These are phyloP conservation scores for Tribolium castaneum DNA, from an alignment of 1,140 invertebrate genomes.

Conservation along the genomic window DNA sequence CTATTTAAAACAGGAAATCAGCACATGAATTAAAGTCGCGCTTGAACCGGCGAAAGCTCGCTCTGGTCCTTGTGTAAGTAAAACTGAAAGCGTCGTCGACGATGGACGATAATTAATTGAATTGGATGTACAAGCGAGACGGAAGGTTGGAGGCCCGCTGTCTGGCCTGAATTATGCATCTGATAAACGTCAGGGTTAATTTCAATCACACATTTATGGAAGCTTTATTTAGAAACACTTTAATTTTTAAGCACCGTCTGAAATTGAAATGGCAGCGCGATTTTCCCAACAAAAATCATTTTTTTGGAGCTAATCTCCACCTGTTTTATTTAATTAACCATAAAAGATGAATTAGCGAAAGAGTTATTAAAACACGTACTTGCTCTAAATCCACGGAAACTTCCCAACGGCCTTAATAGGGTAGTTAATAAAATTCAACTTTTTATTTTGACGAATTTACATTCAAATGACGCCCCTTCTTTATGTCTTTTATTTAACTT, in stretches of 20 bases:
- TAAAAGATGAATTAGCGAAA: no score
- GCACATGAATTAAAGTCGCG: background rate
- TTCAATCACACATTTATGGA: conserved; percentile 37
- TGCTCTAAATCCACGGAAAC: background rate
- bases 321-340: no score
- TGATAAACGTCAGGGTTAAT: conserved; percentile 39
- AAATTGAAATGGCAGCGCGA: conserved; percentile 21
- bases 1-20: conserved; percentile 26
- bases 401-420: background rate
- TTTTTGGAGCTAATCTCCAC: background rate
- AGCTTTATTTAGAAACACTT: no score
- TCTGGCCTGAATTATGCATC: conserved; percentile 35
- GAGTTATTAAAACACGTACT: no score
- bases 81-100: conserved; percentile 12
- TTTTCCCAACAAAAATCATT: conserved; percentile 20
- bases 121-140: conserved; percentile 9
- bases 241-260: background rate
- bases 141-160: background rate
- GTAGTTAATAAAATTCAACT: background rate
- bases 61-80: background rate
- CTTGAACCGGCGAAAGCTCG: conserved; percentile 14
- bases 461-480: background rate
- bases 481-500: background rate
- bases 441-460: background rate
- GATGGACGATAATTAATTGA: conserved; percentile 34